These are phyloP conservation scores for Gryllus bimaculatus DNA, from an alignment of 1,140 invertebrate species.

Conservation along the genomic window DNA sequence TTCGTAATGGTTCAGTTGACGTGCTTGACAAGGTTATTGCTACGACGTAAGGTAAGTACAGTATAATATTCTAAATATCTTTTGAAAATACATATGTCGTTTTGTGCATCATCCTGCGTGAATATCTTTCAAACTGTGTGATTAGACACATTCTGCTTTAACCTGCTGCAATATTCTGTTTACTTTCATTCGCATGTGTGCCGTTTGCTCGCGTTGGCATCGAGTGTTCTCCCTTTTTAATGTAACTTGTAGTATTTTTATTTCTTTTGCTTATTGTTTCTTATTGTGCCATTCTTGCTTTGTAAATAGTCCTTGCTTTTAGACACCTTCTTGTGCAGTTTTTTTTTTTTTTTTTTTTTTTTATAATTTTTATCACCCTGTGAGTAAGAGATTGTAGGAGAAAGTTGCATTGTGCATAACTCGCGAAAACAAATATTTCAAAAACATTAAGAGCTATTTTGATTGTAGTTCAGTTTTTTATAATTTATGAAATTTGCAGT, in stretches of 20 bases:
- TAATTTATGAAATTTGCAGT: constrained; percentile 14
- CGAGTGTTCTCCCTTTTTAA: no score
- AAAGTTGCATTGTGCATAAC: neutral
- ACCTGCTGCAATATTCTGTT: no score
- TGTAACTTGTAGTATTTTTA: no score
- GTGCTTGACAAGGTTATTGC: neutral
- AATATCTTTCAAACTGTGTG: no score
- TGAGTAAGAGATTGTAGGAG: neutral
- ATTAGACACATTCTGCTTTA: no score
- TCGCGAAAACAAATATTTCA: neutral
- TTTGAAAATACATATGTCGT: neutral
- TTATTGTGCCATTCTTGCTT: neutral
- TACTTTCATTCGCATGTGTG: no score
- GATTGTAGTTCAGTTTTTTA: constrained; percentile 1
- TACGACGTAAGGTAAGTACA: constrained; percentile 1
- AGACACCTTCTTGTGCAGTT: neutral
- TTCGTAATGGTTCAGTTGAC: constrained; percentile 10
- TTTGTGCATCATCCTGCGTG: neutral
- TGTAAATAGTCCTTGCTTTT: neutral
- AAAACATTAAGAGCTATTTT: neutral
- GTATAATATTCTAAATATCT: neutral
- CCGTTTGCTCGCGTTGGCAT: no score
- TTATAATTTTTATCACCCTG: neutral
- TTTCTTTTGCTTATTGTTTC: neutral
- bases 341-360: no score